phyloP scores from a whole-genome alignment of 2,113 vertebrate genomes.

The Pantherophis guttatus region DNA sequence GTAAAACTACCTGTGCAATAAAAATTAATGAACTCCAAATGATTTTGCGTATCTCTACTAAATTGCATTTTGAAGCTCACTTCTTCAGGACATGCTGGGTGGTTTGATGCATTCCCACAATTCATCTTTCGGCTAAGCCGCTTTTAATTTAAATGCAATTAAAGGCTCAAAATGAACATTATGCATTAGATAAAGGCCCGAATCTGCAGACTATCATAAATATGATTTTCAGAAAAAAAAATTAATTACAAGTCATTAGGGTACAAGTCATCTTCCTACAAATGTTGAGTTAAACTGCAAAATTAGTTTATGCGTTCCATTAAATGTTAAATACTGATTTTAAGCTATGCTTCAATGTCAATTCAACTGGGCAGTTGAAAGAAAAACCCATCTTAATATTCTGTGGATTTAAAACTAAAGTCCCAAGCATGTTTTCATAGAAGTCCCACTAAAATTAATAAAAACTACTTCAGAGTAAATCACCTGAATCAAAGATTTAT shows the following conservation, averaged over 20 bases:
- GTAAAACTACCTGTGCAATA: conserved; percentile 87
- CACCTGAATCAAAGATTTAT: neutral
- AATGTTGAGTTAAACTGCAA: conserved; percentile 87
- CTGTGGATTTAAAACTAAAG: conserved; percentile 51
- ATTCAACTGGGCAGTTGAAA: conserved; percentile 74
- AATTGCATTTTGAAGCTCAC: conserved; percentile 90
- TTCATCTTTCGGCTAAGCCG: conserved; percentile 90
- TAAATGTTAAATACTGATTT: conserved; percentile 87
- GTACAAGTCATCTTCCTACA: conserved; percentile 87
- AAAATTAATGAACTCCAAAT: conserved; percentile 94
- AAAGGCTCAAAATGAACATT: conserved; percentile 93
- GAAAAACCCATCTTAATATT: conserved; percentile 54
- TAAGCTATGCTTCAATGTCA: conserved; percentile 77
- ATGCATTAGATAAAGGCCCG: conserved; percentile 89
- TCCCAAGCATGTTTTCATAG: conserved; percentile 33
- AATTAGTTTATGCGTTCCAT: conserved; percentile 86
- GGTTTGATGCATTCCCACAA: conserved; percentile 88
- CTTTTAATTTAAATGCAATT: conserved; percentile 96
- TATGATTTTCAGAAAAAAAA: conserved; percentile 81
- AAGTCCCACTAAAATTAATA: neutral
- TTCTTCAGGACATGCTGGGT: conserved; percentile 87
- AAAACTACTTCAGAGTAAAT: neutral
- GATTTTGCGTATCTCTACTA: conserved; percentile 81
- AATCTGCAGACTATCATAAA: conserved; percentile 88
- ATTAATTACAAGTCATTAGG: conserved; percentile 94